These are phyloP conservation scores for Podarcis muralis DNA, from an alignment of 2,113 vertebrate species.

Conservation along the genomic window DNA sequence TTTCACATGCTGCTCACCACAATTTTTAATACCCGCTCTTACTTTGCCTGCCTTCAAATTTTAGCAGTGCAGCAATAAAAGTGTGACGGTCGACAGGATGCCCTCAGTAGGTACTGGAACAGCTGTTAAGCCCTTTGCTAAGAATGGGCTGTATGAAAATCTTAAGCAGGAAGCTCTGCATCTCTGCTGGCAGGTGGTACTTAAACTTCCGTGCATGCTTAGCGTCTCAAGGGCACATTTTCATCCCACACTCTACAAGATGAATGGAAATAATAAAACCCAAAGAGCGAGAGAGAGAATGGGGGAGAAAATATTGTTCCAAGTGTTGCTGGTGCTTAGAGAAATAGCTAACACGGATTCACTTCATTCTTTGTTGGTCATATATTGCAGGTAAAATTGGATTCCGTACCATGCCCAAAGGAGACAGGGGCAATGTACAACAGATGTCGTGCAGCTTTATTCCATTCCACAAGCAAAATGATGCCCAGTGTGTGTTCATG, in stretches of 20 bases:
- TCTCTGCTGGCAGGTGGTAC: constrained; percentile 47
- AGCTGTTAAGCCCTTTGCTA: constrained; percentile 54
- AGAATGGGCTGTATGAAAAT: constrained; percentile 29
- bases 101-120: constrained; percentile 30
- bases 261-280: constrained; percentile 59
- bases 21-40: constrained; percentile 53
- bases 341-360: constrained; percentile 1
- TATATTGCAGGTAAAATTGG: constrained; percentile 1
- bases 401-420: not conserved
- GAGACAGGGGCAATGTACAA: not conserved
- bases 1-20: constrained; percentile 65
- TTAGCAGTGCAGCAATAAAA: constrained; percentile 48
- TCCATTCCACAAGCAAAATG: too few species aligned
- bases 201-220: constrained; percentile 54
- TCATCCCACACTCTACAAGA: constrained; percentile 50
- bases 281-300: constrained; percentile 40
- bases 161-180: constrained; percentile 46
- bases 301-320: constrained; percentile 5
- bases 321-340: constrained; percentile 14
- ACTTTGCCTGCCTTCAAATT: constrained; percentile 62
- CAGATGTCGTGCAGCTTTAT: not conserved
- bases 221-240: constrained; percentile 45
- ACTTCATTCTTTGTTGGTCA: not conserved
- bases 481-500: too few species aligned
- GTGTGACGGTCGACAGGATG: constrained; percentile 44